phyloP scores from a whole-genome alignment of 2,888 invertebrate genomes.

The Azorinus chamasolen region DNA sequence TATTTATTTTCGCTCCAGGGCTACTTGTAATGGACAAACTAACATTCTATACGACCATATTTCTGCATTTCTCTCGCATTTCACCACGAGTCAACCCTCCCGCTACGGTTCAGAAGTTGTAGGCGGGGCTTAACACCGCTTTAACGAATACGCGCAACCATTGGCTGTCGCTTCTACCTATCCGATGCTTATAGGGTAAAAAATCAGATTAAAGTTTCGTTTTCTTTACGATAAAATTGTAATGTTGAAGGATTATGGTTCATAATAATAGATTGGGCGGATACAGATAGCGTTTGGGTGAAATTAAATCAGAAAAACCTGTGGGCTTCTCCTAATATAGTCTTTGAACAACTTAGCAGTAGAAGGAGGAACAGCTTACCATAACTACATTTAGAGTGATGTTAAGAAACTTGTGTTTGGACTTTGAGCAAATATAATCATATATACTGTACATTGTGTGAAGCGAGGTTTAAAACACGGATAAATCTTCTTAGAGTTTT shows the following conservation, averaged over 20 bases:
- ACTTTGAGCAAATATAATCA: no score
- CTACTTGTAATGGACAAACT: background rate
- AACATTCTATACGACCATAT: no score
- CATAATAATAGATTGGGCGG: constrained; percentile 58
- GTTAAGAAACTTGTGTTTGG: no score
- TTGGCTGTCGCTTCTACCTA: constrained; percentile 39
- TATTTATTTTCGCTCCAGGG: constrained; percentile 15
- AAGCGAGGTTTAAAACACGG: no score
- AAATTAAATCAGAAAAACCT: constrained; percentile 52
- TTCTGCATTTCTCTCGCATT: no score
- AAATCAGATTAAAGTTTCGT: constrained; percentile 56
- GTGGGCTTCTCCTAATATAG: background rate
- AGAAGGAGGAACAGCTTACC: no score
- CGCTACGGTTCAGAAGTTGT: constrained; percentile 10
- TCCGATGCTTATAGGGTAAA: constrained; percentile 46
- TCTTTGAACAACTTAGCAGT: constrained; percentile 3
- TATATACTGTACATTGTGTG: no score
- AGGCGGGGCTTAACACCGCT: constrained; percentile 44
- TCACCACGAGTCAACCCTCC: background rate
- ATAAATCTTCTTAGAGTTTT: no score
- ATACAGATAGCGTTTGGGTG: constrained; percentile 48
- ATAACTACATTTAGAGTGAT: no score
- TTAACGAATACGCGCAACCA: constrained; percentile 39
- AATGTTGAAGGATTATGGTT: constrained; percentile 53
- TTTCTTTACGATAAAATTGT: constrained; percentile 47